phyloP scores from a whole-genome alignment of 1,140 invertebrate species.

The Cyclina sinensis region DNA sequence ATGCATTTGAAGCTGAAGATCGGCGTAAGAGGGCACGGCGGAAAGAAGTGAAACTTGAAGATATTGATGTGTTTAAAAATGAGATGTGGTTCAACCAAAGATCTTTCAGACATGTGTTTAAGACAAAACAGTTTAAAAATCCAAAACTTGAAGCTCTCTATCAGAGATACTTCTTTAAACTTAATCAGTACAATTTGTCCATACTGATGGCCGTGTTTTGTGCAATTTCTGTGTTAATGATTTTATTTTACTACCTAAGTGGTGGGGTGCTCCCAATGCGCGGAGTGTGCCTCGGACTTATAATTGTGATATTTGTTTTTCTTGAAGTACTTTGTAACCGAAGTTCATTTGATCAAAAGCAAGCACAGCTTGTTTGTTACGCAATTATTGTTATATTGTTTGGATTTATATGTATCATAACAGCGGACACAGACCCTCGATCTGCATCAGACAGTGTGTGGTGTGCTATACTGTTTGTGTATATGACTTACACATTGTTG shows the following conservation, averaged over 20 bases:
- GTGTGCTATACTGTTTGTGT: slow-evolving; percentile 93
- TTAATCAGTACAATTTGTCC: slow-evolving; percentile 96
- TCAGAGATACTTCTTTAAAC: slow-evolving; percentile 96
- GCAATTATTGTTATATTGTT: slow-evolving; percentile 92
- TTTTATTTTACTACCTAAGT: slow-evolving; percentile 85
- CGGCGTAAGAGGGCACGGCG: slow-evolving; percentile 27
- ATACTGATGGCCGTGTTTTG: slow-evolving; percentile 93
- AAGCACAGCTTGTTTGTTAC: slow-evolving; percentile 94
- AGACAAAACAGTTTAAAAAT: slow-evolving; percentile 80
- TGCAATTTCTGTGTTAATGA: slow-evolving; percentile 90
- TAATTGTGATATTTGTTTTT: slow-evolving; percentile 88
- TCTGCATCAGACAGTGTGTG: slow-evolving; percentile 89
- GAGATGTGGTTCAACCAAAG: slow-evolving; percentile 58
- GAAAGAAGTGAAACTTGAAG: slow-evolving; percentile 67
- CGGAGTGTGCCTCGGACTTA: slow-evolving; percentile 82
- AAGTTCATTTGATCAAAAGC: slow-evolving; percentile 95
- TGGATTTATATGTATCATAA: slow-evolving; percentile 89
- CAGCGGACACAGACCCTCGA: slow-evolving; percentile 85
- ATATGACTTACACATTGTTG: slow-evolving; percentile 95
- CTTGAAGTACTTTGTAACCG: slow-evolving; percentile 92
- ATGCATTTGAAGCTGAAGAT: slow-evolving; percentile 73
- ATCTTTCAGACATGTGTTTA: slow-evolving; percentile 73
- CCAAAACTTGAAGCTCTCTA: slow-evolving; percentile 93
- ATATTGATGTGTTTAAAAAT: slow-evolving; percentile 55
- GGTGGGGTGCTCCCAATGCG: slow-evolving; percentile 79